Evolutionary conservation across 2,888 invertebrate genomes (phyloP).

Genomic region (Gonocerus acuteangulatus): DNA sequence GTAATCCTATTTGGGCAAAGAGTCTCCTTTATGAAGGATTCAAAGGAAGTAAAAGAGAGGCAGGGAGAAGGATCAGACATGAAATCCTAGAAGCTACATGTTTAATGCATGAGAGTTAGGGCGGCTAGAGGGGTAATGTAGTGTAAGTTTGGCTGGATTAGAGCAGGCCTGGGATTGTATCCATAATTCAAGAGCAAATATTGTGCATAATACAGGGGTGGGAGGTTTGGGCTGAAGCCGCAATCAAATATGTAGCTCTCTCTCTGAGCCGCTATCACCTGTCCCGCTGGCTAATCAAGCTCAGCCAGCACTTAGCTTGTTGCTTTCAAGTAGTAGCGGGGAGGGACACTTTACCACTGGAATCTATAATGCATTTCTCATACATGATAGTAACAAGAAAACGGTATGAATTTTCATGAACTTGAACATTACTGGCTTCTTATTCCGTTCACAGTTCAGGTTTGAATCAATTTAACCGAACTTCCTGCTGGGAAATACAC

Average conservation of each 20-base stretch:
- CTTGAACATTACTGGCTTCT: no score
- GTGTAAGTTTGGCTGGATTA: slow-evolving; percentile 33
- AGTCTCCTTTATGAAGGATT: no score
- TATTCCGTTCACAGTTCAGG: no score
- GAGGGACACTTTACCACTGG: no score
- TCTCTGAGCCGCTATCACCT: slow-evolving; percentile 8
- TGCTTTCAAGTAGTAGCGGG: no score
- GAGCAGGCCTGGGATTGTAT: slow-evolving; percentile 28
- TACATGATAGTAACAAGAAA: no score
- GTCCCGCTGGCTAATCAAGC: neutral
- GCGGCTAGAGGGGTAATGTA: slow-evolving; percentile 26
- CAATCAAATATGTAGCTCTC: slow-evolving; percentile 29
- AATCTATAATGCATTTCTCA: no score
- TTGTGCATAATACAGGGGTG: slow-evolving; percentile 31
- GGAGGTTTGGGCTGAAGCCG: slow-evolving; percentile 4
- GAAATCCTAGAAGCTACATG: slow-evolving; percentile 2
- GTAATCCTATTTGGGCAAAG: no score
- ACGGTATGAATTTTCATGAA: no score
- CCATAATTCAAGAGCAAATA: slow-evolving; percentile 34
- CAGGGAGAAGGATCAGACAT: neutral
- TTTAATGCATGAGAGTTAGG: slow-evolving; percentile 26
- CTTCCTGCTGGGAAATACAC: no score
- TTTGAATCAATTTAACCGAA: no score
- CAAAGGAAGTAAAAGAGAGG: neutral
- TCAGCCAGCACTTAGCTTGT: no score